Evolutionary conservation across 2,888 invertebrate genomes (phyloP), one percentile per base, ranked within the genome.

Genomic region (Leptopilina myrica): DNA sequence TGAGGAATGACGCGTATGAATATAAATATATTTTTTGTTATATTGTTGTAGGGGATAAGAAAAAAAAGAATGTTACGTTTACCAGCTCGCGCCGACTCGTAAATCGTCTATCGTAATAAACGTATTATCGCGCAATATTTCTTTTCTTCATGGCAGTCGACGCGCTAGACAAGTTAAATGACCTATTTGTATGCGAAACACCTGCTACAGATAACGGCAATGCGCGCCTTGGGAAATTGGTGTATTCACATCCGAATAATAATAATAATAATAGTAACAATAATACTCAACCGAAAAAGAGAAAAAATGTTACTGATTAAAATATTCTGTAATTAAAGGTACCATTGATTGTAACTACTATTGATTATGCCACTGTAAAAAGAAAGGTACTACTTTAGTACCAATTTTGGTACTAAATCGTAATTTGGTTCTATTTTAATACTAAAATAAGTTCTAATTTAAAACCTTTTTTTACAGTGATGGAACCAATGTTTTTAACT

Each of bases 131-230:
- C 75, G 64, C 59, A 49, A 43, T 67, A 75, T 53, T 73, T 65
- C 76, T 15, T 40, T 59, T 79, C 75, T 77, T 33, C 49, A 77
- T 76, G 53, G 62, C 78, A 49, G 56, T 64, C 76, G 76, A 81
- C 79, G 77, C 62, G 78, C 65, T 73, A 56, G 79, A 81, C 79
- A 78, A 62, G 78, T 76, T 79, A 81, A 81, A 77, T 65, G 80
- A 76, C 79, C 79, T 79, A 81, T 81, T 81, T 81, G 80, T 81
- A 81, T 81, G 79, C 79, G 78, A 79, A 76, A 79, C 81, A 81
- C 81, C 81, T 81, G 81, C 78, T 79, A 79, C 76, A 69, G 76
- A 76, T 78, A 81, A 81, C 79, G 78, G 78, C 73, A 76, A 59
- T 66, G 76, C 56, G 77, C 56, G 78, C 53, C 76, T 76, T 67